Evolutionary conservation across 2,888 invertebrate genomes (phyloP), one percentile per base, ranked within the genome.

Genomic region (Rotaria socialis): DNA sequence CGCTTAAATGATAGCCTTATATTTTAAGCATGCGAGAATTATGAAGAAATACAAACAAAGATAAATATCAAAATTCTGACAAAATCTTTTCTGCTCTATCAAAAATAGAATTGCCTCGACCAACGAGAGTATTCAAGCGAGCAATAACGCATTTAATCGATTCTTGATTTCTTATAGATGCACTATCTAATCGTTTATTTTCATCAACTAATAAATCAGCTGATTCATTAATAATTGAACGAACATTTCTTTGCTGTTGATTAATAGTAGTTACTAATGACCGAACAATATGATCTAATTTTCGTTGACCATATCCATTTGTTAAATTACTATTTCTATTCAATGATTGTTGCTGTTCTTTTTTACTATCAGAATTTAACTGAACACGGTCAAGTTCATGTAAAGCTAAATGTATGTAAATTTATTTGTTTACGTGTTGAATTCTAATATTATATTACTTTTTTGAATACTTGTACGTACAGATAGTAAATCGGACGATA

Each of bases 11-110:
- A n/a, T n/a, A n/a, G n/a, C n/a, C n/a, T n/a, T n/a, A n/a, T 35
- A 41, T 35, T 67, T 67, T 67, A 7, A 67, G 35, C 14, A 60
- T 55, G 47, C 41, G 41, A 74, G 43, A 6, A 85, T 88, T 89
- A 75, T 84, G 50, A 67, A 87, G 84, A 85, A 6, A 55, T 55
- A 67, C 5, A 27, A 67, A 27, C 5, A 27, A n/a, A 11, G 14
- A 90, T 90, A 88, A 89, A 90, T 2, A 90, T 2, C 22, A 90
- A 89, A 89, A 92, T 92, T 22, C 89, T 87, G n/a, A 94, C 87
- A 91, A 96, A 96, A 92, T 96, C 96, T 3, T 92, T 90, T 91
- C 95, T 24, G 35, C 1, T n/a, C 19, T 43, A 80, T 47, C 80
- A 47, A 47, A 80, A n/a, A 80, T 80, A 5, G 47, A n/a, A 47